phyloP scores from a whole-genome alignment of 2,888 invertebrate genomes.

The Amaurobius ferox region DNA sequence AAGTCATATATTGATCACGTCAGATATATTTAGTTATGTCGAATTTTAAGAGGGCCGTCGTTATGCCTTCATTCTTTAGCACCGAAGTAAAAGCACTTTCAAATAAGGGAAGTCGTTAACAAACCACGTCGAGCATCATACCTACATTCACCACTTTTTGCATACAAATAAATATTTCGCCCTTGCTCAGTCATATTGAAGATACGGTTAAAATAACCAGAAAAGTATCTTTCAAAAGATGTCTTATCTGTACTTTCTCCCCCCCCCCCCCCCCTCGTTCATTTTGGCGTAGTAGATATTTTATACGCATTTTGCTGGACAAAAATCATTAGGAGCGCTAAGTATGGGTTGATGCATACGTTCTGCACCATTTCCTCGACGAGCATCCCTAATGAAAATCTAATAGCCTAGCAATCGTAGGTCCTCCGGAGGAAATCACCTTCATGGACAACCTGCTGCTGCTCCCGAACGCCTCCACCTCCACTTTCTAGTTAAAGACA shows the following conservation, averaged over 20 bases:
- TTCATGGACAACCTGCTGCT: conserved; percentile 4
- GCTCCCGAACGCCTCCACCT: conserved; percentile 7
- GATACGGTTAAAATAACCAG: too few relatives aligned
- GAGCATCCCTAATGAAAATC: conserved; percentile 29
- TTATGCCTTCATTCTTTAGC: too few relatives aligned
- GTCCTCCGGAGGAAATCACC: conserved; percentile 32
- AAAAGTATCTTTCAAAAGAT: too few relatives aligned
- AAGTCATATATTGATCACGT: too few relatives aligned
- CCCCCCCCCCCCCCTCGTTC: not conserved
- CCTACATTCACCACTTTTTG: too few relatives aligned
- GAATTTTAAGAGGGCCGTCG: too few relatives aligned
- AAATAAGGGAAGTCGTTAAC: too few relatives aligned
- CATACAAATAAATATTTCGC: too few relatives aligned
- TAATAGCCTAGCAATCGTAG: not conserved
- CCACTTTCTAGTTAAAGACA: not conserved
- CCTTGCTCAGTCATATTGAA: too few relatives aligned
- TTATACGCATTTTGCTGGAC: not conserved
- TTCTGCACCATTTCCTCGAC: conserved; percentile 25
- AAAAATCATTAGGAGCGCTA: not conserved
- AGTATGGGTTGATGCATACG: not conserved
- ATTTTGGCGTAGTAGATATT: not conserved
- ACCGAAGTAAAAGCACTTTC: too few relatives aligned
- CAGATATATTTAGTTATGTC: too few relatives aligned
- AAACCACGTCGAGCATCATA: too few relatives aligned
- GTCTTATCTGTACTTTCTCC: conserved; percentile 1